Evolutionary conservation across 2,797 vertebrate species (phyloP).

Genomic region (Aphelocoma californica): DNA sequence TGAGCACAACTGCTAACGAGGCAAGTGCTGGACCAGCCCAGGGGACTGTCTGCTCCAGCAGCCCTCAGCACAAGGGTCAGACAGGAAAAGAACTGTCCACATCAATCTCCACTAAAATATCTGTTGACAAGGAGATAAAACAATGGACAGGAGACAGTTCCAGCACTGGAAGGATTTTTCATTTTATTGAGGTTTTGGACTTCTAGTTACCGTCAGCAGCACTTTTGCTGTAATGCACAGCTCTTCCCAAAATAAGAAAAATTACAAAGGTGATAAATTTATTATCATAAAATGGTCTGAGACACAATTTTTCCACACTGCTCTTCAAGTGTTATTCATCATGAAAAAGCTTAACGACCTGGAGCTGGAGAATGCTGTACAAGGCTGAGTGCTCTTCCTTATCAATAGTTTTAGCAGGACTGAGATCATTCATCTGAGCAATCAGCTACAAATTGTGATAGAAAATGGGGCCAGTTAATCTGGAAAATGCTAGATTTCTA

Average conservation of each 20-base stretch:
- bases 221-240: background rate
- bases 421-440: background rate
- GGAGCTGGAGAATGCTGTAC: background rate
- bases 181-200: background rate
- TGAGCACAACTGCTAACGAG: background rate
- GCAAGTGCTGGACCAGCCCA: background rate
- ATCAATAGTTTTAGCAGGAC: background rate
- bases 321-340: background rate
- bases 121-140: background rate
- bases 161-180: background rate
- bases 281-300: background rate
- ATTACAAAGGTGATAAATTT: background rate
- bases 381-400: background rate
- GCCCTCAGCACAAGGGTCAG: background rate
- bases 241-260: background rate
- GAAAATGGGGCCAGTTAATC: background rate
- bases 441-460: background rate
- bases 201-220: background rate
- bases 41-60: background rate
- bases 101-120: background rate
- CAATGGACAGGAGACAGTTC: background rate
- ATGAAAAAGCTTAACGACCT: background rate
- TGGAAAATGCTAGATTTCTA: background rate
- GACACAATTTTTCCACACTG: background rate
- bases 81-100: background rate